These are phyloP conservation scores for Sternarchorhynchus goeldii DNA, from an alignment of 2,797 vertebrate genomes.

Conservation along the genomic window DNA sequence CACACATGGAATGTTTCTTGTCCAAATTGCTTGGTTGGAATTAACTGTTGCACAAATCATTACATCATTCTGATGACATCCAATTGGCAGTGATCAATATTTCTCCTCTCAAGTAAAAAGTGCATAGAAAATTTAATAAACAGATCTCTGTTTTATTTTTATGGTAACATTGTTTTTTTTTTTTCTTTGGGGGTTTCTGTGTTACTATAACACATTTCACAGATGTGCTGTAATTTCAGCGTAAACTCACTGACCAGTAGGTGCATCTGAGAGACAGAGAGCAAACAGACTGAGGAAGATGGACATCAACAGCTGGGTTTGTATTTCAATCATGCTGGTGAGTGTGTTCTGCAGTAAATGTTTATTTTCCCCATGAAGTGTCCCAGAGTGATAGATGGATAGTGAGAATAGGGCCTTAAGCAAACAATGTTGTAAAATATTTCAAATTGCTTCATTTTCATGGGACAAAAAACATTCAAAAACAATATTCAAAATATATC, in stretches of 20 bases:
- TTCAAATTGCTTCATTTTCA: conserved; percentile 5
- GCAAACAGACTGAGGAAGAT: conserved; percentile 30
- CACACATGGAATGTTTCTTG: too few relatives aligned
- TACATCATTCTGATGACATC: too few relatives aligned
- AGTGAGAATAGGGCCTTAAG: conserved; percentile 6
- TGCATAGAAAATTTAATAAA: too few relatives aligned
- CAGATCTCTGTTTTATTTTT: not conserved
- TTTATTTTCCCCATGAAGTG: conserved; percentile 32
- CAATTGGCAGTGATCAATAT: too few relatives aligned
- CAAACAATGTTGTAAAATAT: not conserved
- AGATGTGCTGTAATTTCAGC: not conserved
- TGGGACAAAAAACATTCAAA: too few relatives aligned
- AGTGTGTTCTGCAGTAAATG: conserved; percentile 14
- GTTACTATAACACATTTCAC: not conserved
- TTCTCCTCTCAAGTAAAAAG: too few relatives aligned
- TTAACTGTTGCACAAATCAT: too few relatives aligned
- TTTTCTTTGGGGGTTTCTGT: too few relatives aligned
- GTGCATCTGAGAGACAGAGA: conserved; percentile 1
- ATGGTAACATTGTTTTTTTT: not conserved
- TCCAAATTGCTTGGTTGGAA: too few relatives aligned
- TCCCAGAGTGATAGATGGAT: conserved; percentile 23
- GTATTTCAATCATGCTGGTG: conserved; percentile 34
- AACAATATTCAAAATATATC: not conserved
- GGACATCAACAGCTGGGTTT: conserved; percentile 39
- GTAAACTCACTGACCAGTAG: conserved; percentile 5